Base-by-base conservation (phyloP, 2,888 invertebrate genomes). In the Diarsia brunnea region DNA sequence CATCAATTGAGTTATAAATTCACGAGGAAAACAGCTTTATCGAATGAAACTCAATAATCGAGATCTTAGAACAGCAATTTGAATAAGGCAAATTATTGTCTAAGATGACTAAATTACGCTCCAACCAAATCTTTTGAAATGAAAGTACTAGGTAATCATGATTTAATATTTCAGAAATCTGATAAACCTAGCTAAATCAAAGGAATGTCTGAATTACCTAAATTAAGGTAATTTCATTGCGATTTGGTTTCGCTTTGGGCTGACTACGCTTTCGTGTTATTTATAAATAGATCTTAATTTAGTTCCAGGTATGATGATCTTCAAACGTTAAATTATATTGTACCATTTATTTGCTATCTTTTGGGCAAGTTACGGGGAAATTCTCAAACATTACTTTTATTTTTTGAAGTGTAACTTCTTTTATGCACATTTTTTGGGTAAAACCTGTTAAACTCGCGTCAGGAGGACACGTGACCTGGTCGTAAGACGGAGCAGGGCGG, bases 201-300 rank as follows among this genome's bases (percentile, higher is more conserved):
- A 82, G 58, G 43, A 68, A 77, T 55, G 70, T 77, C 64, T 82
- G 53, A 27, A 53, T 65, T 60, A 65, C 70, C n/a, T 47, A 53
- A 58, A 47, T 78, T 55, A 51, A 27, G 72, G 51, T 75, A 73
- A 80, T 64, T 75, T 69, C 49, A 69, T 79, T 61, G 53, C 31
- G 27, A 55, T 61, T 69, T 80, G 19, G 55, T 63, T 58, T 81
- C n/a, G 53, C 79, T 75, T 79, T 78, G 55, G 45, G 67, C n/a
- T 58, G 16, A 60, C 51, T 43, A 27, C 4, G 16, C 14, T 47
- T 53, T 80, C 16, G 38, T n/a, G 43, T 49, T 31, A 8, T 61
- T 49, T 31, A 8, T 61, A 55, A 49, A 60, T 43, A 65, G 21
- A 72, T 60, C 14, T 66, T 51, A 12, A 51, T 70, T 53, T 27